These are phyloP conservation scores for Sialis lutaria DNA, from an alignment of 2,888 invertebrate genomes.

Conservation along the genomic window DNA sequence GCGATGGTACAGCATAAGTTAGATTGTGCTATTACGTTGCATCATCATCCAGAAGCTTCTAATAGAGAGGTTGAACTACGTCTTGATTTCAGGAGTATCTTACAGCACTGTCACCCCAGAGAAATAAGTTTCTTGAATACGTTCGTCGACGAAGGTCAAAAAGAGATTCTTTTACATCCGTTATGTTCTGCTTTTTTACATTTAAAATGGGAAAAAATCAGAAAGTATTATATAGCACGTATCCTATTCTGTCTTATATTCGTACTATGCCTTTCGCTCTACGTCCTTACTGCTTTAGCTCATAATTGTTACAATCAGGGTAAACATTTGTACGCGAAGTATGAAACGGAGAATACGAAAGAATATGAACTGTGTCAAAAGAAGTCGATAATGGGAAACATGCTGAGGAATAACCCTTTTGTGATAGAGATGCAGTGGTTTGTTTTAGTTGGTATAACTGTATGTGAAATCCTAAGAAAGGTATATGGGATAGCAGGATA, in stretches of 20 bases:
- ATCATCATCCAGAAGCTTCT: conserved; percentile 58
- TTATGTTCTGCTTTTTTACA: conserved; percentile 75
- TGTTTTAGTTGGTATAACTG: conserved; percentile 58
- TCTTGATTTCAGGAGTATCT: conserved; percentile 63
- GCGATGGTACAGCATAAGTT: conserved; percentile 68
- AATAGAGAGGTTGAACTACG: conserved; percentile 67
- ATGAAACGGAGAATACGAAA: conserved; percentile 45
- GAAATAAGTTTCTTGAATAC: conserved; percentile 77
- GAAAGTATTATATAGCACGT: conserved; percentile 70
- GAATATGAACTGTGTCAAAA: conserved; percentile 61
- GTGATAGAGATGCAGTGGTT: conserved; percentile 76
- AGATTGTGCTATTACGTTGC: conserved; percentile 62
- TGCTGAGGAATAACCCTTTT: conserved; percentile 54
- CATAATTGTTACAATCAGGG: conserved; percentile 75
- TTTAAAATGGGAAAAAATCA: conserved; percentile 79
- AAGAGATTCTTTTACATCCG: conserved; percentile 72
- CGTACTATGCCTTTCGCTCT: conserved; percentile 61
- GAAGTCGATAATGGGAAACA: conserved; percentile 58
- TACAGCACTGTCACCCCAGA: conserved; percentile 67
- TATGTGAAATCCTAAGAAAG: conserved; percentile 65
- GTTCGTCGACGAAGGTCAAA: conserved; percentile 77
- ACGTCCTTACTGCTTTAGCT: conserved; percentile 65
- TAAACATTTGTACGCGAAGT: conserved; percentile 38
- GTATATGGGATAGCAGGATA: conserved; percentile 69
- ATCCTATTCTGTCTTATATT: conserved; percentile 64